phyloP scores from a whole-genome alignment of 2,113 vertebrate species.

The Spheniscus mendiculus region DNA sequence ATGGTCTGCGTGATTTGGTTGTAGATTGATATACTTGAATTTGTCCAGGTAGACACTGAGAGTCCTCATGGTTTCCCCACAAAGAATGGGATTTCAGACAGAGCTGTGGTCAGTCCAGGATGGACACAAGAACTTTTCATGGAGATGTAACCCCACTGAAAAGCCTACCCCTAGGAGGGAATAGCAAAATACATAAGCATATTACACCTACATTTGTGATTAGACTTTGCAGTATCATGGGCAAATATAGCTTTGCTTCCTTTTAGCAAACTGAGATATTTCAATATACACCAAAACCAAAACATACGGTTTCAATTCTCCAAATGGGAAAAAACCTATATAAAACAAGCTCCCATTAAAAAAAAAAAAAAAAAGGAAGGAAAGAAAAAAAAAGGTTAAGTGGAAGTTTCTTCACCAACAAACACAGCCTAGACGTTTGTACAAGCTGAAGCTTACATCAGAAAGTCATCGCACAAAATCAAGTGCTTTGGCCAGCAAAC shows the following conservation, averaged over 20 bases:
- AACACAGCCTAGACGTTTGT: not conserved
- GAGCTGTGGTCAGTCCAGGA: not conserved
- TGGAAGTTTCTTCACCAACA: not conserved
- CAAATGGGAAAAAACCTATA: not conserved
- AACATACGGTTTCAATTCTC: not conserved
- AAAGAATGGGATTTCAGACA: not conserved
- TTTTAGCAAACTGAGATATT: not conserved
- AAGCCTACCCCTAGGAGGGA: not conserved
- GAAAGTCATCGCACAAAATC: not conserved
- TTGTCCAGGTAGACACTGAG: not conserved
- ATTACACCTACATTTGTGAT: not conserved
- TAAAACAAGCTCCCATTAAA: not conserved
- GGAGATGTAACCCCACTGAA: not conserved
- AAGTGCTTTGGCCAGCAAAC: not conserved
- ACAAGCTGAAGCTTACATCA: not conserved
- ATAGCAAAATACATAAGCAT: not conserved
- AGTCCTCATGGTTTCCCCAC: not conserved
- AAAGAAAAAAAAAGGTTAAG: not conserved
- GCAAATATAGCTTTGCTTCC: not conserved
- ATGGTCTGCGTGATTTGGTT: accelerated
- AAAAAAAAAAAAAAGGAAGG: not conserved
- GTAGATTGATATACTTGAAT: not conserved
- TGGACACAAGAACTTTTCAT: not conserved
- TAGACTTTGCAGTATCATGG: not conserved
- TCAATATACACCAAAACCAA: not conserved